Evolutionary conservation across 2,888 invertebrate species (phyloP).

Genomic region (Panzeria rudis): DNA sequence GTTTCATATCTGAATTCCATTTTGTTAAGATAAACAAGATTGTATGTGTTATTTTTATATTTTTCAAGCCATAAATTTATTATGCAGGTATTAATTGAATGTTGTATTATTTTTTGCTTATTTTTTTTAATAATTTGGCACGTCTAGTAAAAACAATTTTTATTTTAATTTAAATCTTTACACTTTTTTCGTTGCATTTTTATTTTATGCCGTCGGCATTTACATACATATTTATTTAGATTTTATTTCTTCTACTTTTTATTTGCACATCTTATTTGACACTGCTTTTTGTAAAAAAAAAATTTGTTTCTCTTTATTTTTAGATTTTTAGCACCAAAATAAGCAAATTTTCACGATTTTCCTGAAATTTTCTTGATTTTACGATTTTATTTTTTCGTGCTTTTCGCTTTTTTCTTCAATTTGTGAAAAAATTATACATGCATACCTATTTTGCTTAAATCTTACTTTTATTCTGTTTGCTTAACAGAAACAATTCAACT

Average conservation of each 20-base stretch:
- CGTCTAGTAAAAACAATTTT: slow-evolving; percentile 64
- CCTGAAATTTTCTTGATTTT: slow-evolving; percentile 16
- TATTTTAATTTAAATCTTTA: slow-evolving; percentile 68
- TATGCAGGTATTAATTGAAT: neutral
- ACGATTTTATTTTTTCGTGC: slow-evolving; percentile 32
- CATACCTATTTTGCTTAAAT: slow-evolving; percentile 45
- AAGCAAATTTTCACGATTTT: slow-evolving; percentile 53
- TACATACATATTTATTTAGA: slow-evolving; percentile 14
- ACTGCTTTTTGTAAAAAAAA: slow-evolving; percentile 22
- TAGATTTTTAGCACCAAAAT: slow-evolving; percentile 67
- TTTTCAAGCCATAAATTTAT: slow-evolving; percentile 8
- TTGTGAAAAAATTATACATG: slow-evolving; percentile 53
- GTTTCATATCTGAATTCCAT: slow-evolving; percentile 35
- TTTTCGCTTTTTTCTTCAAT: slow-evolving; percentile 41
- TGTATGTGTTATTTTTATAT: neutral
- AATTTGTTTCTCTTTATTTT: slow-evolving; percentile 54
- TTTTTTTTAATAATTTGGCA: slow-evolving; percentile 76
- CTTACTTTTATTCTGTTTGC: slow-evolving; percentile 26
- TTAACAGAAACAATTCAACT: neutral
- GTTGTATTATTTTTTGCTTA: slow-evolving; percentile 31
- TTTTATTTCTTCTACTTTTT: slow-evolving; percentile 20
- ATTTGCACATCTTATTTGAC: slow-evolving; percentile 55
- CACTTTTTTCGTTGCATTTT: slow-evolving; percentile 65
- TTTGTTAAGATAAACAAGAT: too few relatives aligned
- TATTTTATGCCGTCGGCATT: slow-evolving; percentile 70